phyloP scores from a whole-genome alignment of 2,888 invertebrate species.

The Marasmarcha lunaedactyla region DNA sequence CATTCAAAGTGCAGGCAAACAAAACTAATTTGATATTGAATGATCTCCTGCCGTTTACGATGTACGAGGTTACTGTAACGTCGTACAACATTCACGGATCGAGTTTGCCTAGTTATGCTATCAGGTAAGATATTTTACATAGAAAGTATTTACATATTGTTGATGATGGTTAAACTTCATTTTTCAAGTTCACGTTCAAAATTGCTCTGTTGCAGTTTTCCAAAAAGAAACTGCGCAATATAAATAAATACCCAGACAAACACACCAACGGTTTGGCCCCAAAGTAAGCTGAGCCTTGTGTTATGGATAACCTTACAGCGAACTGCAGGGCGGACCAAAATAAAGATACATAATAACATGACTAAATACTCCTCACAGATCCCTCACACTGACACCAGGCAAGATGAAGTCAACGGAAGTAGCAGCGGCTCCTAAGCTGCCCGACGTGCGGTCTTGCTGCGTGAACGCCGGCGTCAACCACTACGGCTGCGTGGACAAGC shows the following conservation, averaged over 20 bases:
- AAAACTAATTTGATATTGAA: conserved; percentile 71
- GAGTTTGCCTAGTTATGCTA: conserved; percentile 80
- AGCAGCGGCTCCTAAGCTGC: conserved; percentile 75
- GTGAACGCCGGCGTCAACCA: conserved; percentile 78
- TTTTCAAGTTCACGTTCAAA: too few species aligned
- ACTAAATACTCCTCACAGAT: conserved; percentile 33
- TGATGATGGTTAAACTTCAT: too few species aligned
- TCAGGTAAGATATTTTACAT: conserved; percentile 56
- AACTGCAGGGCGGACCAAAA: too few species aligned
- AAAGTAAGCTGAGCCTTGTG: too few species aligned
- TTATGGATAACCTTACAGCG: too few species aligned
- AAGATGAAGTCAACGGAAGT: conserved; percentile 69
- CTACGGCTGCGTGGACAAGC: conserved; percentile 79
- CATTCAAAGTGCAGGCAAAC: conserved; percentile 69
- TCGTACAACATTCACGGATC: conserved; percentile 81
- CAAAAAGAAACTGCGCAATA: too few species aligned
- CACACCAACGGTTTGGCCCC: too few species aligned
- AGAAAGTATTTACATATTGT: too few species aligned
- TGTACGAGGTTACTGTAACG: conserved; percentile 84
- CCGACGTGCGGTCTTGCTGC: conserved; percentile 82
- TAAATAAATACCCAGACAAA: too few species aligned
- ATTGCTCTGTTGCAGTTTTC: too few species aligned
- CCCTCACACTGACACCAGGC: conserved; percentile 77
- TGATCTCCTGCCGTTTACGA: conserved; percentile 80
- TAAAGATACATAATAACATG: too few species aligned